Evolutionary conservation across 2,797 vertebrate species (phyloP).

Genomic region (Pteronotus mesoamericanus): DNA sequence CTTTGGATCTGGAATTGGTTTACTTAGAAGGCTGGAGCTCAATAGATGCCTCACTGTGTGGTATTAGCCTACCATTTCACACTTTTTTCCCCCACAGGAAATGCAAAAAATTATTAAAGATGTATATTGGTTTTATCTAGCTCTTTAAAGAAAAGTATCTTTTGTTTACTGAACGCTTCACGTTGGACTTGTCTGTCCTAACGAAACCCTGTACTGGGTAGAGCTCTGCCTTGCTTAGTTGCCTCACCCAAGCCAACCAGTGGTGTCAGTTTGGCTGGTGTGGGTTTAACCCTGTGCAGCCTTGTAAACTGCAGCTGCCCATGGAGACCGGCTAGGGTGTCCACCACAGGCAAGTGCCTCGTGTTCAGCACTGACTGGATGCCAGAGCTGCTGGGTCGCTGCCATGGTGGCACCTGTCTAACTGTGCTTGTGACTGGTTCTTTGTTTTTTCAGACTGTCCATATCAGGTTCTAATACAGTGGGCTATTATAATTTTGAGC

Average conservation of each 20-base stretch:
- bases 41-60: background rate
- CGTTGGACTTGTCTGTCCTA: background rate
- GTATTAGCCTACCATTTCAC: background rate
- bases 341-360: fast-evolving
- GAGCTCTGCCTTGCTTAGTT: background rate
- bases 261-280: background rate
- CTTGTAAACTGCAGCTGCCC: background rate
- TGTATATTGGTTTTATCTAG: background rate
- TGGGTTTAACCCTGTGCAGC: background rate
- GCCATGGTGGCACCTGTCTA: background rate
- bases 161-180: background rate
- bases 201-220: background rate
- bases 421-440: background rate
- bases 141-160: background rate
- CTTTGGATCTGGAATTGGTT: background rate
- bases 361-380: background rate
- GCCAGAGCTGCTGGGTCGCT: background rate
- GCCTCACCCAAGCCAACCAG: background rate
- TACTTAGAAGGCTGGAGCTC: background rate
- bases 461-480: background rate
- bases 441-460: background rate
- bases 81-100: background rate
- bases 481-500: background rate
- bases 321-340: background rate
- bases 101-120: background rate